Base-by-base conservation (phyloP, 2,888 invertebrate species). In the Rhagophthalmus giganteus region DNA sequence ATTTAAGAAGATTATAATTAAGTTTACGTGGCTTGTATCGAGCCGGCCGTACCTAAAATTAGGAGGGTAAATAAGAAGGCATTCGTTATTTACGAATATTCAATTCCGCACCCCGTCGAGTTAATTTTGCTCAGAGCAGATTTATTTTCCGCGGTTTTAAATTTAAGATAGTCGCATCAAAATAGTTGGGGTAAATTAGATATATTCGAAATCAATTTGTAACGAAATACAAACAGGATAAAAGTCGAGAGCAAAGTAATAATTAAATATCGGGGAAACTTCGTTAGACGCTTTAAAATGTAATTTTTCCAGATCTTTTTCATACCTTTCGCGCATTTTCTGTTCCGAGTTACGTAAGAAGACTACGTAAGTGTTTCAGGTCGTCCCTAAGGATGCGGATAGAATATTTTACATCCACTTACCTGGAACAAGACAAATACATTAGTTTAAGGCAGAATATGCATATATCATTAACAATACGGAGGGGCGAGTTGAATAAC, bases 351-450 rank as follows among this genome's bases (percentile, higher is more conserved):
- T 52, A 52, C 52, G 52, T 47, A 46, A 52, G 46, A 46, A 41
- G 52, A 52, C 52, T 52, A 52, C 51, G 51, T 51, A 52, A 52
- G 52, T 52, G 52, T 52, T 52, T 41, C 46, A 41, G 52, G 31
- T 40, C 55, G 42, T 48, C 52, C 44, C 45, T 34, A 32, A 47
- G 52, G 56, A 56, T 53, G 53, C 35, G 56, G 53, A 49, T 46
- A 37, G 52, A 56, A 56, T 56, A 56, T 56, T 53, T 49, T 53
- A 49, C 49, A 50, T 50, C 58, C 58, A 60, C 61, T 61, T 59
- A 61, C 61, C 61, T 61, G 61, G 48, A 61, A 61, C 61, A 61
- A 61, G 58, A 61, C 59, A 61, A 61, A 61, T 55, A 61, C 59
- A 61, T 61, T 61, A 61, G 58, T 55, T 55, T 55, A 57, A 53